These are phyloP conservation scores for Frankliniella fusca DNA, from an alignment of 2,888 invertebrate genomes.

Conservation along the genomic window DNA sequence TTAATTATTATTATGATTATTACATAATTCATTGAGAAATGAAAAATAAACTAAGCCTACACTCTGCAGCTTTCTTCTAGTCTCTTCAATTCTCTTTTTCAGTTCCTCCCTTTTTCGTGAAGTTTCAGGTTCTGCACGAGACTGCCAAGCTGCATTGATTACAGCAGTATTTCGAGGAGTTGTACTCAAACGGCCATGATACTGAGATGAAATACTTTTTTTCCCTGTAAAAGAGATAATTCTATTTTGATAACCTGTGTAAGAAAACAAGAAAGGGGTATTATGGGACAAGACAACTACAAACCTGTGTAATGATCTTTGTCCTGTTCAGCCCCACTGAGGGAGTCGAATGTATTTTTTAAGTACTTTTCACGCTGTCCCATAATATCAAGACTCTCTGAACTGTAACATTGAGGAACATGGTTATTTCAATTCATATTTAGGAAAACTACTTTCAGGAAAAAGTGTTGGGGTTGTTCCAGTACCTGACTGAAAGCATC, in stretches of 20 bases:
- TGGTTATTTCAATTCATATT: not conserved
- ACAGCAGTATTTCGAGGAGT: slow-evolving; percentile 51
- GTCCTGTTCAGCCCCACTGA: slow-evolving; percentile 62
- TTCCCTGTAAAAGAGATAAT: slow-evolving; percentile 35
- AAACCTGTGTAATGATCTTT: slow-evolving; percentile 40
- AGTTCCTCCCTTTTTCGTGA: slow-evolving; percentile 70
- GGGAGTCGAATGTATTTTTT: slow-evolving; percentile 53
- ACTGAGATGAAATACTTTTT: slow-evolving; percentile 49
- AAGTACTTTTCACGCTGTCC: slow-evolving; percentile 48
- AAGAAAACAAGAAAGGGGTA: slow-evolving; percentile 9
- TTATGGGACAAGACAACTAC: not conserved
- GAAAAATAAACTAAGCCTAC: slow-evolving; percentile 54
- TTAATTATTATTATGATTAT: not conserved
- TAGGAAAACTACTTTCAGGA: not conserved
- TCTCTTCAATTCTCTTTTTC: slow-evolving; percentile 76
- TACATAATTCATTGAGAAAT: not conserved
- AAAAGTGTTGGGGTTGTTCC: not conserved
- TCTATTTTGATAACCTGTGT: not conserved
- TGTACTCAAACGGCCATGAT: slow-evolving; percentile 44
- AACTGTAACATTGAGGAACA: slow-evolving; percentile 42
- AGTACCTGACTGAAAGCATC: slow-evolving; percentile 67
- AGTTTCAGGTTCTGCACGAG: slow-evolving; percentile 60
- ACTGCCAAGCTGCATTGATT: slow-evolving; percentile 55
- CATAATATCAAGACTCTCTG: slow-evolving; percentile 48
- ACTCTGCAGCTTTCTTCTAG: slow-evolving; percentile 78